phyloP scores from a whole-genome alignment of 1,140 invertebrate genomes.

The Steinernema khuongi region DNA sequence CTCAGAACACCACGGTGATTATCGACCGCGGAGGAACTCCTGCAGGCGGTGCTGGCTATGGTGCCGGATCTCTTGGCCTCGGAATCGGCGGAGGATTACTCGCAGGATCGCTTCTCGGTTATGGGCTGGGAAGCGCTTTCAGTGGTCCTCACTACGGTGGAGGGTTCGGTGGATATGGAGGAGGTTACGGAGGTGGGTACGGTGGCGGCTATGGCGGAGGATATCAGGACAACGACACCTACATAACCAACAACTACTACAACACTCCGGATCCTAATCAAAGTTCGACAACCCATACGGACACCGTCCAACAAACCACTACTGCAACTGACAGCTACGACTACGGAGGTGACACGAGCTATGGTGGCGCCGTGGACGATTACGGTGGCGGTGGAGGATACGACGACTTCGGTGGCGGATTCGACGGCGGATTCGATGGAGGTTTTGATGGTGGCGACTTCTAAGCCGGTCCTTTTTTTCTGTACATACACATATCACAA shows the following conservation, averaged over 20 bases:
- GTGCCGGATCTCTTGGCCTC: conserved; percentile 14
- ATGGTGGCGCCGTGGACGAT: neutral
- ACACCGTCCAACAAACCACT: neutral
- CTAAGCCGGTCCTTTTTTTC: conserved; percentile 15
- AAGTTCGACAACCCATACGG: neutral
- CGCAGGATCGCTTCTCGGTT: conserved; percentile 32
- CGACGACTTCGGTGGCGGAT: conserved; percentile 16
- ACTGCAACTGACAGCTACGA: neutral
- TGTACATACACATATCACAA: neutral
- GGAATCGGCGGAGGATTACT: conserved; percentile 27
- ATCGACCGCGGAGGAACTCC: conserved; percentile 25
- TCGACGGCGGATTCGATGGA: conserved; percentile 16
- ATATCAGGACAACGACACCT: conserved; percentile 61
- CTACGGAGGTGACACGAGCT: neutral
- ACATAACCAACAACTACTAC: conserved; percentile 20
- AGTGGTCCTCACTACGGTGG: conserved; percentile 26
- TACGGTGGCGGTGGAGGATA: conserved; percentile 10
- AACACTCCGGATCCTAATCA: conserved; percentile 15
- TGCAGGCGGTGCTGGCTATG: conserved; percentile 9
- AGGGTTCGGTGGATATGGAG: conserved; percentile 7
- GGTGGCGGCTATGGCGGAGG: conserved; percentile 65
- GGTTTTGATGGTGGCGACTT: conserved; percentile 19
- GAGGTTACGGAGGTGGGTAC: neutral
- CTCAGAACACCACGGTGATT: conserved; percentile 28
- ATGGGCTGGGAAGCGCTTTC: conserved; percentile 32